Evolutionary conservation across 23 tunicate species (phyloP).

Genomic region (Corella eumyota): DNA sequence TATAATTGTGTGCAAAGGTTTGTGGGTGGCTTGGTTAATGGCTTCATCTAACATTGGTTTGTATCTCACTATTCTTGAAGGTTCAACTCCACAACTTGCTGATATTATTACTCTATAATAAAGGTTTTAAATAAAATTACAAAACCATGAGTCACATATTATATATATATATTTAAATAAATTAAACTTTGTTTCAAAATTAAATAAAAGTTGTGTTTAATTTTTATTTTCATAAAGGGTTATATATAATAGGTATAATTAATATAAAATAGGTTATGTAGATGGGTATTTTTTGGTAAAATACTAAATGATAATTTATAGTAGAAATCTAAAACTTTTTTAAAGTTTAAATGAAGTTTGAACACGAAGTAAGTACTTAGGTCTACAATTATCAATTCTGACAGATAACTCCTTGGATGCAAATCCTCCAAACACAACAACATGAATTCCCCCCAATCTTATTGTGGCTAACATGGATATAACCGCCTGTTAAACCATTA

Average conservation of each 20-base stretch:
- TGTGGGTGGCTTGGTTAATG: conserved; percentile 53
- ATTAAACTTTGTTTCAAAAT: neutral
- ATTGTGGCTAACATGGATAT: conserved; percentile 69
- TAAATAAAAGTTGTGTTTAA: neutral
- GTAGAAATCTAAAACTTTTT: neutral
- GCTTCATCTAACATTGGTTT: conserved; percentile 92
- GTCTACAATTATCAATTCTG: conserved; percentile 82
- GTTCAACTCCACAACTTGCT: conserved; percentile 93
- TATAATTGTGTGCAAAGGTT: conserved; percentile 57
- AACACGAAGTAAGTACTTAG: conserved; percentile 28
- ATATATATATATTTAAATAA: neutral
- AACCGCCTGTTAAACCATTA: conserved; percentile 39
- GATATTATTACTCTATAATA: conserved; percentile 59
- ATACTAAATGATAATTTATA: neutral
- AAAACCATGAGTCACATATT: too few species aligned
- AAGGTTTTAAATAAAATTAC: too few species aligned
- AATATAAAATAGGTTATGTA: neutral
- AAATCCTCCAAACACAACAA: conserved; percentile 96
- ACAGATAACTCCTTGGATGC: conserved; percentile 87
- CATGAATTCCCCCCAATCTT: conserved; percentile 84
- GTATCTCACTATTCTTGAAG: conserved; percentile 58
- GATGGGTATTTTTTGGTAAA: neutral
- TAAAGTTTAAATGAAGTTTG: neutral
- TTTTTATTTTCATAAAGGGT: neutral
- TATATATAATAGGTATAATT: neutral